Evolutionary conservation across 2,888 invertebrate species (phyloP).

Genomic region (Phyllotreta cruciferae): DNA sequence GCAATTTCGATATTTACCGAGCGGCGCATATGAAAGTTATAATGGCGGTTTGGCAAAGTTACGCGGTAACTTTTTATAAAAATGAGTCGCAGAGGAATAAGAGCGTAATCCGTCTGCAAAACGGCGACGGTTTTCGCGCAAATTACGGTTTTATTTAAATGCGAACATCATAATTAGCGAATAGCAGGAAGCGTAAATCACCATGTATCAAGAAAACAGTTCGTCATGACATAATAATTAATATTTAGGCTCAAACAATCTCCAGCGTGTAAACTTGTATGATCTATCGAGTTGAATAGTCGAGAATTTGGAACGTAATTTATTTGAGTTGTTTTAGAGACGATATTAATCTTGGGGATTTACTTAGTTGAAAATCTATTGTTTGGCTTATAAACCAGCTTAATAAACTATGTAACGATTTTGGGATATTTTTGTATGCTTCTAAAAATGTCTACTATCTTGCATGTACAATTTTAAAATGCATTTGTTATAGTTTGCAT

Average conservation of each 20-base stretch:
- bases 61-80: conserved; percentile 16
- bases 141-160: background rate
- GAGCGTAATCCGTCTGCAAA: conserved; percentile 23
- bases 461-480: no score
- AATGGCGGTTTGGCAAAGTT: background rate
- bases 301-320: conserved; percentile 2
- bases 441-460: no score
- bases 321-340: conserved; percentile 7
- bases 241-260: conserved; percentile 3
- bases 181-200: no score
- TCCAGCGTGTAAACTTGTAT: conserved; percentile 8
- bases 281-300: conserved; percentile 15
- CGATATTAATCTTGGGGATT: conserved; percentile 4
- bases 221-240: conserved; percentile 4
- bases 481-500: no score
- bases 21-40: no score
- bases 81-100: conserved; percentile 23
- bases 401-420: no score
- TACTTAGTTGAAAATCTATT: background rate
- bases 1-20: no score
- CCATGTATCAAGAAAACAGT: no score
- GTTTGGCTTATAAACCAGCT: no score
- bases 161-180: no score
- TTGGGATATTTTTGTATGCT: no score
- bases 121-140: conserved; percentile 9